Evolutionary conservation across 2,797 vertebrate genomes (phyloP), one percentile per base, ranked within the genome.

Genomic region (Platyrinchus mystaceus): DNA sequence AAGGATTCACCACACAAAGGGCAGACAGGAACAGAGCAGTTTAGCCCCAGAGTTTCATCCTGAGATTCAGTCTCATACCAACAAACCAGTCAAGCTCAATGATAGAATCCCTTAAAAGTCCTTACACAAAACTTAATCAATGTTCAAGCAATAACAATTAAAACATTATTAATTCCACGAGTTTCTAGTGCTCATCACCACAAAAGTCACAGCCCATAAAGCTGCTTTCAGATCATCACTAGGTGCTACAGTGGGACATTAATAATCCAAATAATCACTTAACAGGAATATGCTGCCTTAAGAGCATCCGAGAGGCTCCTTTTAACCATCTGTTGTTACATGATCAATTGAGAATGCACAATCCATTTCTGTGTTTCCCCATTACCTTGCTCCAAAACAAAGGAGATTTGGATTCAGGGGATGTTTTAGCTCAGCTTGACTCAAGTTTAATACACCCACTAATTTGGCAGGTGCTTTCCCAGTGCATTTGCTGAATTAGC

Each of bases 231-330:
- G 69, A 87, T 78, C 87, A 74, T 67, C 82, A 39, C 58, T 62
- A 74, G 56, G 83, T 88, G 41, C 58, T 95, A 53, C 68, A 85
- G 75, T 27, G 44, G 76, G 69, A 89, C 44, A 55, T 30, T 37
- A 92, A 85, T 69, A 86, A 95, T 58, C 84, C 58, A 87, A 87
- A 75, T 34, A 91, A 87, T 64, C 84, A 87, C 87, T 86, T 47
- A 62, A 70, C 84, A 91, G 73, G 43, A 93, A 78, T 28, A 47
- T 23, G 21, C 37, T 92, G 91, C 89, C 39, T 75, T 86, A 64
- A 87, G 43, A 89, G 71, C 71, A 85, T 64, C 55, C 0, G 1
- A 91, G 93, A 84, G 73, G 69, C 74, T 84, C 73, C 79, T 73
- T 83, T 84, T 47, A 92, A 66, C 63, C 80, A 90, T 78, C 80